Base-by-base conservation (phyloP, 2,888 invertebrate genomes). In the Nasonovia ribisnigri region DNA sequence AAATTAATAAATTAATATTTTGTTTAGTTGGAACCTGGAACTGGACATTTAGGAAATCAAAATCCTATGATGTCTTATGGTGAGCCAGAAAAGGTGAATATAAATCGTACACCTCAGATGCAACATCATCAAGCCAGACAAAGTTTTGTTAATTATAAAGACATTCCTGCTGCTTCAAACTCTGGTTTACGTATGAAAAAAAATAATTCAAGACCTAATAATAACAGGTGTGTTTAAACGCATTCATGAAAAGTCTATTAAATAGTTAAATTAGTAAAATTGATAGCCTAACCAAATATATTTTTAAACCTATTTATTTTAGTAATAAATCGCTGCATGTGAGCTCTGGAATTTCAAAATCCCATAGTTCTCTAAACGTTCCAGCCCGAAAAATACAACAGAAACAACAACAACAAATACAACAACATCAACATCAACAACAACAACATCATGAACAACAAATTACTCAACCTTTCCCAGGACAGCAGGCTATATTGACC, bases 371-470 rank as follows among this genome's bases (percentile, higher is more conserved):
- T 42, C 60, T 94, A 48, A 90, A 92, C 26, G 95, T 94, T 84
- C 95, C 94, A n/a, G 94, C 94, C 42, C 94, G 94, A 36, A 94
- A 92, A 93, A 93, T 93, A 60, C 93, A 93, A 90, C 90, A 90
- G 29, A 93, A 93, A 84, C 93, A 48, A 29, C 92, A 91, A 43
- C 90, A 77, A 57, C 93, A 90, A 43, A 86, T 67, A 43, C 90
- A 90, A 60, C 93, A 42, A 16, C 91, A 92, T 36, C 93, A 93
- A 42, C 93, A 46, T 26, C 91, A 91, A 48, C 93, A 93, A 86
- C 90, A 86, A 87, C 90, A 93, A 60, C 93, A 48, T 26, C 92
- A 92, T 43, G 93, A 93, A 11, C 36, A 86, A 48, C 93, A 90
- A 42, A 29, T 90, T 42, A 90, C n/a, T 67, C 93, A 93, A 93